Conservation (phyloP, 2,888 invertebrate genomes). For the Timandra comae region DNA sequence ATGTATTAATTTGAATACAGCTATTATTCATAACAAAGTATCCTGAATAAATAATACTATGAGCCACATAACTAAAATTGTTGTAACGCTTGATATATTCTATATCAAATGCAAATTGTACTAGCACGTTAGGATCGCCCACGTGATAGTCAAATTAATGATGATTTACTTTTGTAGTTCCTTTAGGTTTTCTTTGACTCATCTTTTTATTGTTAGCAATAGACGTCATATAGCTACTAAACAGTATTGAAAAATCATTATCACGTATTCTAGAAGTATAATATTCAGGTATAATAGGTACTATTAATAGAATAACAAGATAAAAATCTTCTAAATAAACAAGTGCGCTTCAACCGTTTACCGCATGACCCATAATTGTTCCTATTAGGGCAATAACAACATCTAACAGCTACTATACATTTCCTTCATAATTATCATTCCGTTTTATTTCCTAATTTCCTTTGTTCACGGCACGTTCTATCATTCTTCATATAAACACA, state of each 20-base stretch:
- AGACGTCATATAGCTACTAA: neutral
- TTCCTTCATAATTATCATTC: constrained; percentile 13
- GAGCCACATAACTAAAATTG: constrained; percentile 29
- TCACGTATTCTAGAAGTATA: neutral
- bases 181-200: no score
- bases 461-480: constrained; percentile 52
- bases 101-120: constrained; percentile 41
- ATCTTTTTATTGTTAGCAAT: neutral
- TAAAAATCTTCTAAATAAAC: no score
- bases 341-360: no score
- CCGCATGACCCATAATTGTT: constrained; percentile 1
- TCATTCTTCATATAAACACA: constrained; percentile 57
- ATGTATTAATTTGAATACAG: constrained; percentile 32
- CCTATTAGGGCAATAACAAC: constrained; percentile 12
- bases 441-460: constrained; percentile 42
- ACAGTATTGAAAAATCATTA: no score
- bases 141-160: constrained; percentile 15
- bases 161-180: constrained; percentile 16
- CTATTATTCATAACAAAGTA: constrained; percentile 26
- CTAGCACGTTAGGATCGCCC: constrained; percentile 25
- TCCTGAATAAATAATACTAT: constrained; percentile 28
- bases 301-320: neutral
- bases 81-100: constrained; percentile 22
- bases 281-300: neutral
- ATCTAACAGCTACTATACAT: neutral